These are phyloP conservation scores for Nasonovia ribisnigri DNA, from an alignment of 2,888 invertebrate genomes.

Conservation along the genomic window DNA sequence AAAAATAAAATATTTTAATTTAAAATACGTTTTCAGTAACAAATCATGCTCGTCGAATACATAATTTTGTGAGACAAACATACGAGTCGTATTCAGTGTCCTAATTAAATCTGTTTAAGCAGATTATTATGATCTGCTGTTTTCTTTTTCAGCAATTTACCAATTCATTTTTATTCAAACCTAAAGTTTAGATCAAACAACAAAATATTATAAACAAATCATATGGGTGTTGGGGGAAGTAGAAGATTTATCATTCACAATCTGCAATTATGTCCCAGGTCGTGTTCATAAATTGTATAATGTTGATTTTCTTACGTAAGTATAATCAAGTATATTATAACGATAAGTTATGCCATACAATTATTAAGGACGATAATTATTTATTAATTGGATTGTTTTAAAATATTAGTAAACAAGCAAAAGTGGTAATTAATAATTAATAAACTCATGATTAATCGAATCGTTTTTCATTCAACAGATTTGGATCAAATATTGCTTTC, in stretches of 20 bases:
- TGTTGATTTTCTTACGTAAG: background rate
- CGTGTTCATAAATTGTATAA: background rate
- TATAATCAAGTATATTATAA: background rate
- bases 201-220: background rate
- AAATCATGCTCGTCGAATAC: background rate
- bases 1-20: background rate
- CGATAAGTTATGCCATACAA: background rate
- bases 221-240: background rate
- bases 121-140: background rate
- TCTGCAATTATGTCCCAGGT: background rate
- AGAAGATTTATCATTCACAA: background rate
- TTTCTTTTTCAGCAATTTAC: background rate
- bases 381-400: too few species aligned
- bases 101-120: background rate
- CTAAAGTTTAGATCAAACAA: background rate
- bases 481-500: too few species aligned
- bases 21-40: background rate
- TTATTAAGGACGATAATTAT: background rate
- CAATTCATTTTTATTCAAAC: background rate
- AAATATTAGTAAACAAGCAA: too few species aligned
- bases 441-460: too few species aligned
- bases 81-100: background rate
- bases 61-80: background rate
- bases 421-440: too few species aligned
- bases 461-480: too few species aligned